Evolutionary conservation across 2,113 vertebrate species (phyloP).

Genomic region (Myrmecobius fasciatus): DNA sequence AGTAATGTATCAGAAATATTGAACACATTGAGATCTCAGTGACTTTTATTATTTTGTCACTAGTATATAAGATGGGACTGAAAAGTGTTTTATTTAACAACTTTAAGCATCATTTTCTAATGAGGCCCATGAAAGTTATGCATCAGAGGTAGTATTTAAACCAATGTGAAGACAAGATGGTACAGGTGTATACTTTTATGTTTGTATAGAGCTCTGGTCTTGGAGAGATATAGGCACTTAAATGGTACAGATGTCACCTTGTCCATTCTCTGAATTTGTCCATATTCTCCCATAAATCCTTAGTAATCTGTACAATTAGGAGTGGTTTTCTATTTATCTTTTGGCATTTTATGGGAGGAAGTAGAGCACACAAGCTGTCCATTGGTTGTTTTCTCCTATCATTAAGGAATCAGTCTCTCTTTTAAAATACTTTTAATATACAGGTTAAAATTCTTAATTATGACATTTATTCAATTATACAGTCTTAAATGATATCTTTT

Average conservation of each 20-base stretch:
- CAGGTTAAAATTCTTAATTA: too few species aligned
- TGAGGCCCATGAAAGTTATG: not conserved
- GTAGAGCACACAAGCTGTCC: not conserved
- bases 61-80: not conserved
- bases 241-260: not conserved
- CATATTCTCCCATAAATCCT: not conserved
- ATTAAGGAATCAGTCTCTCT: not conserved
- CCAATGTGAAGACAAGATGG: not conserved
- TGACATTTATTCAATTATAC: not conserved
- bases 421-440: not conserved
- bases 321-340: not conserved
- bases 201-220: not conserved
- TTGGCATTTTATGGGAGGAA: not conserved
- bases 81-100: not conserved
- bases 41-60: not conserved
- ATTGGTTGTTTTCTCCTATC: not conserved
- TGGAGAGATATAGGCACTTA: not conserved
- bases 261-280: not conserved
- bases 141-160: not conserved
- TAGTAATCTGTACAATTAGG: not conserved
- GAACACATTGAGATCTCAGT: not conserved
- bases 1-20: not conserved
- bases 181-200: not conserved
- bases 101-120: not conserved
- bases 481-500: not conserved